Base-by-base conservation (phyloP, 2,888 invertebrate species). In the Buathra laborator region DNA sequence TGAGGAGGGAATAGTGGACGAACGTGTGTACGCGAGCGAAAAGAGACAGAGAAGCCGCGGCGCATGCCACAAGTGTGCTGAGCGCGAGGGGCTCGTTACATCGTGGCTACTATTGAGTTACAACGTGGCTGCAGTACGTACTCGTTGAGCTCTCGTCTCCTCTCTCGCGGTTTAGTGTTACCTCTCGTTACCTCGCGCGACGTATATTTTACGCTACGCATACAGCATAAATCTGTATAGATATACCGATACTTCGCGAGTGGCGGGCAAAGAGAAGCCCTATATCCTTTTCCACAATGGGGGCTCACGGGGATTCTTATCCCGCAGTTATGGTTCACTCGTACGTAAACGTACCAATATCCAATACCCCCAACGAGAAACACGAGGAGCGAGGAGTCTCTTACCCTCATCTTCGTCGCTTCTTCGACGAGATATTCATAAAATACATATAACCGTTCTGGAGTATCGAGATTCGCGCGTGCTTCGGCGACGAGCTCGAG, bases 61-160 rank as follows among this genome's bases (percentile, higher is more conserved):
- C 92, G 91, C 92, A 93, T 93, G 93, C 93, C 92, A 91, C 92
- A 92, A 93, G 92, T 93, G 93, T 92, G 92, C 90, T 91, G 90
- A 86, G 84, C 89, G 86, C 88, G 88, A 86, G 76, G 37, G 80
- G 79, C 62, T 76, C 89, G 83, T 81, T 62, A 48, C 48, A 48
- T 10, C 48, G 48, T 48, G 48, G 48, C 84, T 88, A 88, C 91
- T 92, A 92, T 93, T 92, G 89, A 89, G 89, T 93, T 93, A 92
- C 93, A 92, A 84, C 81, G 84, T 87, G 84, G 79, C 46, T 46
- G 56, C 59, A 51, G 64, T 74, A 59, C 71, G 14, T 66, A 51
- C 68, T 68, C 77, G 79, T 44, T 78, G 37, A 37, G 77, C 84
- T 86, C 86, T 75, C 77, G 70, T 86, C 78, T 64, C 74, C 85